Conservation (phyloP, 2,888 invertebrate genomes). For the Trichopria drosophilae region DNA sequence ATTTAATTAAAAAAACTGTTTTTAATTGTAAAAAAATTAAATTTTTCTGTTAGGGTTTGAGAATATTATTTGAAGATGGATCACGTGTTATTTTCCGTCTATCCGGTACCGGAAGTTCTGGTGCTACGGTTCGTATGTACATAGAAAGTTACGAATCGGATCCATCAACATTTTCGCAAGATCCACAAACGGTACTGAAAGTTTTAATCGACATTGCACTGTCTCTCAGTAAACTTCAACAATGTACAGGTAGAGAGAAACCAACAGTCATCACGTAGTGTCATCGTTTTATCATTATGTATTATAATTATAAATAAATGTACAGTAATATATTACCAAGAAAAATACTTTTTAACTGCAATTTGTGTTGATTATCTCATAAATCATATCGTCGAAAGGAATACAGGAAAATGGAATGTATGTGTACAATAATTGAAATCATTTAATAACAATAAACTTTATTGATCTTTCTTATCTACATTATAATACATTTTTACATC, state of each 20-base stretch:
- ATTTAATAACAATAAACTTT: too few relatives aligned
- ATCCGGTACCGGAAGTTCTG: conserved; percentile 97
- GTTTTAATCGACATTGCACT: conserved; percentile 89
- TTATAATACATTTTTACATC: too few relatives aligned
- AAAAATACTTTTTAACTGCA: too few relatives aligned
- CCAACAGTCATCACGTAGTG: conserved; percentile 99
- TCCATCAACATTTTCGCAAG: conserved; percentile 45
- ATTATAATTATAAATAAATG: too few relatives aligned
- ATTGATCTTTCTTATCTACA: too few relatives aligned
- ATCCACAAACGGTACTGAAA: conserved; percentile 69
- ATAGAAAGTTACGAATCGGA: conserved; percentile 89
- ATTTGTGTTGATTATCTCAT: too few relatives aligned
- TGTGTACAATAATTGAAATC: too few relatives aligned
- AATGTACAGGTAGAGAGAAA: conserved; percentile 83
- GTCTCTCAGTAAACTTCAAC: conserved; percentile 76
- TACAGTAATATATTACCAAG: too few relatives aligned
- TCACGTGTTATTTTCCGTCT: conserved; percentile 91
- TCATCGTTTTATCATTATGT: too few relatives aligned
- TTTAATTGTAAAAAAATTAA: conserved; percentile 26
- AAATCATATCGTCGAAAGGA: too few relatives aligned
- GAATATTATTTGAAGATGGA: conserved; percentile 92
- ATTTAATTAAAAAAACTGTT: conserved; percentile 4
- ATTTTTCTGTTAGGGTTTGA: conserved; percentile 72
- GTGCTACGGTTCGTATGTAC: conserved; percentile 95
- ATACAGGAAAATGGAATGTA: too few relatives aligned